These are phyloP conservation scores for Diarsia brunnea DNA, from an alignment of 2,888 invertebrate species.

Conservation along the genomic window DNA sequence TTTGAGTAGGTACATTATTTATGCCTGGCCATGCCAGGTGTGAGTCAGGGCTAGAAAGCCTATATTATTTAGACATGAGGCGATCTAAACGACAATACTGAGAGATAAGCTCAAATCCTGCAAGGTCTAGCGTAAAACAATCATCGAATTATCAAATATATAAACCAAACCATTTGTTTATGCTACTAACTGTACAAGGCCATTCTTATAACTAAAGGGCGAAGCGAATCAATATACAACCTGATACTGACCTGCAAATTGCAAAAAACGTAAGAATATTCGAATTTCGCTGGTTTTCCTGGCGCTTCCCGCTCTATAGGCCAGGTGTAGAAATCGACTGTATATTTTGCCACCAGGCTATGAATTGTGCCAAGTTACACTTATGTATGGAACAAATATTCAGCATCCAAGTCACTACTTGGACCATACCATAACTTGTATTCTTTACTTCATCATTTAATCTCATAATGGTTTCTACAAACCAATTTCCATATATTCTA, in stretches of 20 bases:
- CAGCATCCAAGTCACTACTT: too few species aligned
- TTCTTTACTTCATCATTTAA: background rate
- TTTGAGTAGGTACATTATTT: background rate
- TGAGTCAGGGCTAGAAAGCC: background rate
- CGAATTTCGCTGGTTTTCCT: too few species aligned
- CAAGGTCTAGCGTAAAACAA: conserved; percentile 5
- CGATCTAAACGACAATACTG: background rate
- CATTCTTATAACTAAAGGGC: background rate
- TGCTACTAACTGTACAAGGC: background rate
- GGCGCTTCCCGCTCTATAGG: too few species aligned
- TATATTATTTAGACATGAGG: background rate
- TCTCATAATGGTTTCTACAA: background rate
- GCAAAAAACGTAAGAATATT: too few species aligned
- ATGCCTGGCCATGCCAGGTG: conserved; percentile 14
- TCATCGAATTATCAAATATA: background rate
- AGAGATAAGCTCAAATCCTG: background rate
- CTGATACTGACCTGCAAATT: too few species aligned
- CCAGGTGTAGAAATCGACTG: background rate
- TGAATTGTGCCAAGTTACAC: background rate
- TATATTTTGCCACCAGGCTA: background rate
- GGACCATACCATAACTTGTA: background rate
- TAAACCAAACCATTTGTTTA: background rate
- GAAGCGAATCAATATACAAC: background rate
- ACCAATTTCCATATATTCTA: background rate
- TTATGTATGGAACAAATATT: too few species aligned